Evolutionary conservation across 2,888 invertebrate species (phyloP).

Genomic region (Hedya salicella): DNA sequence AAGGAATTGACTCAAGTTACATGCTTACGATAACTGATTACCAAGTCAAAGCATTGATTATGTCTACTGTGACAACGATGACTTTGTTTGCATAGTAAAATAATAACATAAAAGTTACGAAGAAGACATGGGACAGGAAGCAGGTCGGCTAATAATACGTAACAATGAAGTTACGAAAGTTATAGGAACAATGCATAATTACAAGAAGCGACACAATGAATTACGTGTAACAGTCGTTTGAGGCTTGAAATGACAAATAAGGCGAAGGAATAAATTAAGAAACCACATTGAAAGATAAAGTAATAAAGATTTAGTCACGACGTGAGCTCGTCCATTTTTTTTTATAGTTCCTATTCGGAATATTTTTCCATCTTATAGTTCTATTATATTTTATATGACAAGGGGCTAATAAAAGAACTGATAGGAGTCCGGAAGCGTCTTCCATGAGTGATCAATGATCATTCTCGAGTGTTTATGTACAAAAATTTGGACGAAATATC

Average conservation of each 20-base stretch:
- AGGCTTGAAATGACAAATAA: constrained; percentile 8
- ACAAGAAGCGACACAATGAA: constrained; percentile 52
- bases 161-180: constrained; percentile 53
- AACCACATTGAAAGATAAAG: no score
- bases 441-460: no score
- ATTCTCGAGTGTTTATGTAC: no score
- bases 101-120: constrained; percentile 26
- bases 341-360: neutral
- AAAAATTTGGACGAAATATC: no score
- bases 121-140: constrained; percentile 29
- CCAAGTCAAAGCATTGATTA: neutral
- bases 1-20: neutral
- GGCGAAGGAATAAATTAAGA: neutral
- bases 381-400: no score
- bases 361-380: no score
- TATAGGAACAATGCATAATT: constrained; percentile 50
- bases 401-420: no score
- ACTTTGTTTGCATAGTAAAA: constrained; percentile 30
- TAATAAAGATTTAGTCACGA: neutral
- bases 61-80: neutral
- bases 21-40: neutral
- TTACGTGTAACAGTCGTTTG: constrained; percentile 29
- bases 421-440: no score
- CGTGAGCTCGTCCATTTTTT: neutral
- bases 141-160: constrained; percentile 53